phyloP scores from a whole-genome alignment of 1,140 invertebrate species.

The Ephestia elutella region DNA sequence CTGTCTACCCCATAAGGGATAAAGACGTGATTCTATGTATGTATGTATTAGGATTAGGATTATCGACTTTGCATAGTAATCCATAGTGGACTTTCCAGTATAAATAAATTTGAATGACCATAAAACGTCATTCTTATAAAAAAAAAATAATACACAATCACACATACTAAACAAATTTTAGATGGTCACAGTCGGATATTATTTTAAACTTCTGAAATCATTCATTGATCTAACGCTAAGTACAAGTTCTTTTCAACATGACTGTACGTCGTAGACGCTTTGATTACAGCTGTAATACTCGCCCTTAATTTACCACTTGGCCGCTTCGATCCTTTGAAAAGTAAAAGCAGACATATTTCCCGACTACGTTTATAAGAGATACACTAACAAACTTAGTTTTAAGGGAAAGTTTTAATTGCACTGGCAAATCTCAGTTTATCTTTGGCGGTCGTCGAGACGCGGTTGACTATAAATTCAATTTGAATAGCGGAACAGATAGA shows the following conservation, averaged over 20 bases:
- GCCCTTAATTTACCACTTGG: slow-evolving; percentile 38
- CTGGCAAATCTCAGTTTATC: slow-evolving; percentile 62
- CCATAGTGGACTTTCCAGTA: too few species aligned
- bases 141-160: too few species aligned
- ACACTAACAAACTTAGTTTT: slow-evolving; percentile 64
- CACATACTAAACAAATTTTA: too few species aligned
- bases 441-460: slow-evolving; percentile 53
- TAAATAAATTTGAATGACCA: too few species aligned
- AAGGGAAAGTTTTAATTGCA: slow-evolving; percentile 71
- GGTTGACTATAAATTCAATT: slow-evolving; percentile 67
- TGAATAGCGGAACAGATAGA: slow-evolving; percentile 39
- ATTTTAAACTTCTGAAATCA: too few species aligned
- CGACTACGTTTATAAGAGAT: slow-evolving; percentile 41
- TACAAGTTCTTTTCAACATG: not conserved
- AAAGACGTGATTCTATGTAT: too few species aligned
- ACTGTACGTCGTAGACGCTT: slow-evolving; percentile 21
- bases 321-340: slow-evolving; percentile 40
- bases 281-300: slow-evolving; percentile 31
- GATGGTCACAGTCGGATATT: too few species aligned
- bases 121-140: too few species aligned
- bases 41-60: too few species aligned
- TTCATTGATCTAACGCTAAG: not conserved
- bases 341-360: slow-evolving; percentile 52
- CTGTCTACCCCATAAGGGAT: too few species aligned
- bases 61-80: too few species aligned